phyloP scores from a whole-genome alignment of 2,888 invertebrate genomes.

The Rotaria sp. region DNA sequence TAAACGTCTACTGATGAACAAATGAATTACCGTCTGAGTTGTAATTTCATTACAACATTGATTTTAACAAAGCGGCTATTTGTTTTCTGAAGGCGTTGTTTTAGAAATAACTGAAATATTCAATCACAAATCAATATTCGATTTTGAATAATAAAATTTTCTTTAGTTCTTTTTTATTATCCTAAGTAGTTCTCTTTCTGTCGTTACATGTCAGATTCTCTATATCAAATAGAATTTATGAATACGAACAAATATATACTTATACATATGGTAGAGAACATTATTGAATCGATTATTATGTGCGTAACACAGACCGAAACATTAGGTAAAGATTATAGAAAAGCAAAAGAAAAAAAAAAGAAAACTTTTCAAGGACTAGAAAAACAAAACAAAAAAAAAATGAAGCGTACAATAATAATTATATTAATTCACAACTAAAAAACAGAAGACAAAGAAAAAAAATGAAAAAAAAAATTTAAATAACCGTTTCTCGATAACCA shows the following conservation, averaged over 20 bases:
- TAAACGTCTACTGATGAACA: background rate
- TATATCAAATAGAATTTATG: background rate
- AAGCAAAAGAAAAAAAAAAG: background rate
- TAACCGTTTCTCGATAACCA: constrained; percentile 9
- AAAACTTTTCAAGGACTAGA: background rate
- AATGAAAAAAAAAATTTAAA: background rate
- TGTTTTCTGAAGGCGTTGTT: background rate
- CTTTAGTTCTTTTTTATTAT: background rate
- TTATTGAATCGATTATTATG: background rate
- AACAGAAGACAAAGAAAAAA: background rate
- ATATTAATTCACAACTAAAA: constrained; percentile 9
- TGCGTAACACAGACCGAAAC: background rate
- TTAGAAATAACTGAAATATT: no score
- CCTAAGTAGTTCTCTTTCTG: background rate
- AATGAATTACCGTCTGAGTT: background rate
- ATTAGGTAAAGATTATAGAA: background rate
- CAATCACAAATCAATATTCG: no score
- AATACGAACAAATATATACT: background rate
- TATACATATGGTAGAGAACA: background rate
- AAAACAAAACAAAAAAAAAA: background rate
- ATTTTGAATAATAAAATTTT: no score
- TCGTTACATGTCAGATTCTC: background rate
- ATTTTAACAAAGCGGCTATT: background rate
- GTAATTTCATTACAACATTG: background rate
- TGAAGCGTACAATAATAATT: background rate